phyloP scores from a whole-genome alignment of 2,888 invertebrate species.

The Leptopilina syphax region DNA sequence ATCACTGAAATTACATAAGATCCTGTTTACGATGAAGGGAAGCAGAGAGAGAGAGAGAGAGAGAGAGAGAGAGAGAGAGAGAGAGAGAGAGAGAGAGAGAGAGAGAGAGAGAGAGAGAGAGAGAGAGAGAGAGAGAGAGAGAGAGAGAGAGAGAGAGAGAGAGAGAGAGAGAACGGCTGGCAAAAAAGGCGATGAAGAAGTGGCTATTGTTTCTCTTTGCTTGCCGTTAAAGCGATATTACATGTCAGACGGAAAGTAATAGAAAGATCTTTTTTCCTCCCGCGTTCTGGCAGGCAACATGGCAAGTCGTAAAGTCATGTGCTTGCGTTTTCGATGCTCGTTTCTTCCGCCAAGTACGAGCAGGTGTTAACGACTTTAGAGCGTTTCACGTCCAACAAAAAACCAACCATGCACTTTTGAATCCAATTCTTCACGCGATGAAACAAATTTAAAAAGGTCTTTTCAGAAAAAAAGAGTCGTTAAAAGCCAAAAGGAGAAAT shows the following conservation, averaged over 20 bases:
- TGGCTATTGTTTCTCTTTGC: constrained; percentile 31
- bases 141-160: constrained; percentile 4
- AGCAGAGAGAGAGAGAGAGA: constrained; percentile 22
- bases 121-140: constrained; percentile 22
- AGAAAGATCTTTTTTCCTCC: constrained; percentile 49
- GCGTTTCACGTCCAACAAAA: not conserved
- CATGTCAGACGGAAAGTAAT: constrained; percentile 52
- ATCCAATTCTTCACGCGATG: not conserved
- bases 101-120: constrained; percentile 36
- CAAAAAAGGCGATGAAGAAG: constrained; percentile 42
- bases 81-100: constrained; percentile 45
- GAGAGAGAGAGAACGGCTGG: constrained; percentile 43
- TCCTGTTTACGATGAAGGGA: constrained; percentile 8
- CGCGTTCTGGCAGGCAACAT: constrained; percentile 5
- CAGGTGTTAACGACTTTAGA: constrained; percentile 33
- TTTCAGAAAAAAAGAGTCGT: not conserved
- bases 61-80: constrained; percentile 41
- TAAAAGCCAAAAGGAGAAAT: not conserved
- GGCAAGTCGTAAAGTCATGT: constrained; percentile 30
- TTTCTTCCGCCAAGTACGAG: constrained; percentile 14
- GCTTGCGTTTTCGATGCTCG: constrained; percentile 18
- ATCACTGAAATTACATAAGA: constrained; percentile 51
- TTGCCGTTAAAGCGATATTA: constrained; percentile 54
- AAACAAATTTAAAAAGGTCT: not conserved
- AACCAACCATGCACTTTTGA: not conserved